Percentiles rank a stretch among this genome's conserved stretches.
Conservation (phyloP, 1,140 invertebrate genomes). For the Platyscapa corneri region DNA sequence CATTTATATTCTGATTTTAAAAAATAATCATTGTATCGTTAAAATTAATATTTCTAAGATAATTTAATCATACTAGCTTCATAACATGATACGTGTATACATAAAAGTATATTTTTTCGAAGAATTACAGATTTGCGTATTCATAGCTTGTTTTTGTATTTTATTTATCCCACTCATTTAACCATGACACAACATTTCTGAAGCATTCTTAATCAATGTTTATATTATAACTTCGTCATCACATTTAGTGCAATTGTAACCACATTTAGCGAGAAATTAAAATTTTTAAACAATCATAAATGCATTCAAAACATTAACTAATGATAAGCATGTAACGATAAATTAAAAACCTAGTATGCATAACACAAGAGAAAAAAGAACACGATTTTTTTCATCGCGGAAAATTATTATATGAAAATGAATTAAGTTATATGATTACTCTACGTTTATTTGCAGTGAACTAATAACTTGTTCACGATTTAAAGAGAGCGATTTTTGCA, state of each 20-base stretch:
- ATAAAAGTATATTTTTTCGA: background rate
- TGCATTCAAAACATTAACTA: background rate
- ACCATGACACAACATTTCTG: background rate
- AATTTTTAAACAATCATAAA: background rate
- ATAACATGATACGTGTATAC: background rate
- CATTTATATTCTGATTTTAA: too few species aligned
- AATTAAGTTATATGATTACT: too few species aligned
- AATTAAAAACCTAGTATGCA: background rate
- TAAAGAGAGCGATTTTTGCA: background rate
- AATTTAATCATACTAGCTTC: background rate
- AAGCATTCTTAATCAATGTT: slow-evolving; percentile 5
- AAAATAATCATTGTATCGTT: background rate
- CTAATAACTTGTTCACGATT: background rate
- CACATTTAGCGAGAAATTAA: background rate
- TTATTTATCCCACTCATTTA: background rate
- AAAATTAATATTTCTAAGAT: background rate
- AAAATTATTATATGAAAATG: too few species aligned
- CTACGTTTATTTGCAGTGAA: background rate
- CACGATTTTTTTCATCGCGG: too few species aligned
- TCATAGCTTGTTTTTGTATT: background rate
- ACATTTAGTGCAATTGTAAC: background rate
- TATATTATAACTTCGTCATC: background rate
- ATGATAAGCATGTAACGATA: background rate
- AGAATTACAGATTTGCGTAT: background rate
- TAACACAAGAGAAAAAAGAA: too few species aligned